Evolutionary conservation across 2,113 vertebrate genomes (phyloP), one percentile per base, ranked within the genome.

Genomic region (Daboia siamensis): DNA sequence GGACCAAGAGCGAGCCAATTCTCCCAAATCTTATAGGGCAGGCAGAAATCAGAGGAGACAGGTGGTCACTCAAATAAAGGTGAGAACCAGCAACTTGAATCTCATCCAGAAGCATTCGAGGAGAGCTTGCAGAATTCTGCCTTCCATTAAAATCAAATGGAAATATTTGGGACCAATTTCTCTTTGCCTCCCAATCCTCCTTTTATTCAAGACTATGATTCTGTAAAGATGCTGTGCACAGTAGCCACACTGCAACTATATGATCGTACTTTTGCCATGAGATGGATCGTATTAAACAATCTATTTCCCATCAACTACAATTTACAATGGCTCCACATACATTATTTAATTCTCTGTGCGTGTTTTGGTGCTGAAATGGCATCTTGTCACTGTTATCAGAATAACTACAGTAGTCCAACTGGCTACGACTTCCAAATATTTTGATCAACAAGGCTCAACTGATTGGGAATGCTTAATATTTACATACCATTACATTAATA

Each of bases 401-500:
- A 39, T 57, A 91, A 1, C 56, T 61, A 33, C 20, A 86, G 59
- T 29, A 39, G 29, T 24, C 57, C 85, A 91, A 54, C 6, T 69
- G 84, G 44, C 55, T 26, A 23, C 0, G 12, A 21, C 5, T 39
- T 23, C 85, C 55, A 87, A 87, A 91, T 87, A 87, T 91, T 87
- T 91, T 84, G 84, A 86, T 87, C 23, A 87, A n/a, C 46, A 91
- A 85, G 23, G 46, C 33, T 39, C n/a, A 26, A 33, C 56, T 87
- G 33, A 87, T 54, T 87, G n/a, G 46, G 46, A 64, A 29, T 64
- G 23, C 86, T 91, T 64, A 80, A 80, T 80, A 87, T 91, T 91
- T 91, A 87, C n/a, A 87, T 33, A 5, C 46, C 24, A 51, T 69
- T 44, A 39, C 24, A 87, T 91, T 69, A 69, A 64, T 23, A 87